phyloP scores from a whole-genome alignment of 2,797 vertebrate genomes.

The Argentina silus region DNA sequence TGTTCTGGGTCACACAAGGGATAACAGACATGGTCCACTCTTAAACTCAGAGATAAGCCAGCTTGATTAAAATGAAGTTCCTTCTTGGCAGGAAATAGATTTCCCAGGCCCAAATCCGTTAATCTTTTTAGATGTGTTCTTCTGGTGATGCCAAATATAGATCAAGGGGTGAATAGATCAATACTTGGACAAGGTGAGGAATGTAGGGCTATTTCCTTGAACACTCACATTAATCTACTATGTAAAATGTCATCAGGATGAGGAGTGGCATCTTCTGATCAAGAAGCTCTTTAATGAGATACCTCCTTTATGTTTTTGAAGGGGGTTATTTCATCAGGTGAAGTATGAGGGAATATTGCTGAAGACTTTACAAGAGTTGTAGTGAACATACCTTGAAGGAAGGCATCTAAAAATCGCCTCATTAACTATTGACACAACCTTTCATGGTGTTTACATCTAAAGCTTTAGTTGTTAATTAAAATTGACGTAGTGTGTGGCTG shows the following conservation, averaged over 20 bases:
- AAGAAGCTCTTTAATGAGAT: too few species aligned
- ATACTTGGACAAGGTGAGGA: slow-evolving; percentile 1
- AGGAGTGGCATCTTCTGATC: neutral
- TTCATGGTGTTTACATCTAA: neutral
- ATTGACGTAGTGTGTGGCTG: neutral
- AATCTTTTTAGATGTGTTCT: slow-evolving; percentile 26
- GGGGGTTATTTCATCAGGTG: too few species aligned
- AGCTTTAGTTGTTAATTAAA: neutral
- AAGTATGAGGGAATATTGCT: too few species aligned
- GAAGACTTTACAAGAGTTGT: neutral
- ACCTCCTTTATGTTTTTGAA: too few species aligned
- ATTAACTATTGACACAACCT: neutral
- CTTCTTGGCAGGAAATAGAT: slow-evolving; percentile 4
- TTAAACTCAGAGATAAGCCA: slow-evolving; percentile 33
- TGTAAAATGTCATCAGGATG: neutral
- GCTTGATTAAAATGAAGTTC: slow-evolving; percentile 38
- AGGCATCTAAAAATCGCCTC: too few species aligned
- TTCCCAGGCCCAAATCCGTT: slow-evolving; percentile 29
- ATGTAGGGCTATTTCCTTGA: neutral
- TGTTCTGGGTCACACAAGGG: slow-evolving; percentile 29
- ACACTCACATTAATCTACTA: neutral
- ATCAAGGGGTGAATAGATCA: slow-evolving; percentile 2
- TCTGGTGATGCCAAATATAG: neutral
- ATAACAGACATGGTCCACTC: slow-evolving; percentile 24
- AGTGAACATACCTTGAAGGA: neutral